Percentiles rank a stretch among this genome's conserved stretches.
Conservation (phyloP, 2,888 invertebrate genomes). For the Leucophenga maculata region DNA sequence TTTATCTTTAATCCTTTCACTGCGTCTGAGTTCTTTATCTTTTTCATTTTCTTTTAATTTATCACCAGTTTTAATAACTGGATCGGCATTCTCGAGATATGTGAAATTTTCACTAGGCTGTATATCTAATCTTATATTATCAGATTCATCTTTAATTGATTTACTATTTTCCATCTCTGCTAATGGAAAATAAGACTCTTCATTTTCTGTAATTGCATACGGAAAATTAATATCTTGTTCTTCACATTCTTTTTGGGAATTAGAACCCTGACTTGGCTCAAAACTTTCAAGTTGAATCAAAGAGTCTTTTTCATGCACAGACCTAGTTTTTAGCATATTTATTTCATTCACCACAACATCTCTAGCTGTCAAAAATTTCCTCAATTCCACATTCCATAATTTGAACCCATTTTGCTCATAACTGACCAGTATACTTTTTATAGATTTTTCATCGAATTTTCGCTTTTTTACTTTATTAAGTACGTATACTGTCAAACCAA, state of each 20-base stretch:
- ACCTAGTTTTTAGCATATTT: too few relatives aligned
- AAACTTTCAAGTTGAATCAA: constrained; percentile 24
- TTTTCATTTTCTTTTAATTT: background rate
- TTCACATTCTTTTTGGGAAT: background rate
- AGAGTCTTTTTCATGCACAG: constrained; percentile 14
- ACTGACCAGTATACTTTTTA: constrained; percentile 39
- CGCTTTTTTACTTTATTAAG: too few relatives aligned
- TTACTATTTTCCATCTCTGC: too few relatives aligned
- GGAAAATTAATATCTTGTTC: constrained; percentile 3
- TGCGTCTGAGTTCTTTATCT: constrained; percentile 20
- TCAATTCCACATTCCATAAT: constrained; percentile 39
- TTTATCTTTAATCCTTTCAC: constrained; percentile 34
- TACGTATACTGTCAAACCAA: constrained; percentile 40
- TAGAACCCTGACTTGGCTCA: background rate
- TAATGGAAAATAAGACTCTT: too few relatives aligned
- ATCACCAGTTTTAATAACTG: too few relatives aligned
- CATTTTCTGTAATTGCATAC: too few relatives aligned
- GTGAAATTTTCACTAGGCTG: constrained; percentile 15
- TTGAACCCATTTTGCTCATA: constrained; percentile 28
- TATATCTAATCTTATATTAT: constrained; percentile 2
- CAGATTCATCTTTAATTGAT: too few relatives aligned
- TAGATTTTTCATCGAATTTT: too few relatives aligned
- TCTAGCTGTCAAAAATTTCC: too few relatives aligned
- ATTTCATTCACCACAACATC: too few relatives aligned
- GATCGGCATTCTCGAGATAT: constrained; percentile 16